These are phyloP conservation scores for Apotomis capreana DNA, from an alignment of 2,888 invertebrate genomes.

Conservation along the genomic window DNA sequence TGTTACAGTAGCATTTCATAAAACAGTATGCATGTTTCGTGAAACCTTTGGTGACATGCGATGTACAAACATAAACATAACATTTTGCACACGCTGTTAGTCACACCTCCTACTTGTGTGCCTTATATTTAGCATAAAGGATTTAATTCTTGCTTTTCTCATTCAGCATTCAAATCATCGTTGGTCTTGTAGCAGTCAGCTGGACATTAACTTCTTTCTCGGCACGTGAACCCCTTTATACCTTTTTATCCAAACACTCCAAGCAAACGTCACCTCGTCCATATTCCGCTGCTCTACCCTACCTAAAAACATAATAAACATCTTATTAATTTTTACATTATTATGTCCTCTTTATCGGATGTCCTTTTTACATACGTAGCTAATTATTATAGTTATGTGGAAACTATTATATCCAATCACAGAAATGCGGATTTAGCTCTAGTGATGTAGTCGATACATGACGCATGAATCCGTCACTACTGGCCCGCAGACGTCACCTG, in stretches of 20 bases:
- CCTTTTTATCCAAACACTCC: too few relatives aligned
- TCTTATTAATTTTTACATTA: too few relatives aligned
- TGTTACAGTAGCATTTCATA: not conserved
- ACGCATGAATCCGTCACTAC: conserved; percentile 36
- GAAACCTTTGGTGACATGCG: not conserved
- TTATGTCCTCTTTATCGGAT: too few relatives aligned
- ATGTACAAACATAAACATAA: not conserved
- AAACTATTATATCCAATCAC: not conserved
- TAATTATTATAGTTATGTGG: too few relatives aligned
- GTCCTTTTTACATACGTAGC: too few relatives aligned
- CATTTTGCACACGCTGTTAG: not conserved
- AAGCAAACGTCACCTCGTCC: too few relatives aligned
- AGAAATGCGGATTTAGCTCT: conserved; percentile 12
- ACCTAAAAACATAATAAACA: too few relatives aligned
- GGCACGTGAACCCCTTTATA: too few relatives aligned
- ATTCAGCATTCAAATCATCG: too few relatives aligned
- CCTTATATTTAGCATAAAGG: not conserved
- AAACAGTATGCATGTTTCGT: not conserved
- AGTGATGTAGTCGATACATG: conserved; percentile 21
- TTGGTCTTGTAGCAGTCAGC: too few relatives aligned
- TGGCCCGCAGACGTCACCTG: conserved; percentile 34
- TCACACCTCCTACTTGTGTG: not conserved
- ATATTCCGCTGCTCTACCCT: too few relatives aligned
- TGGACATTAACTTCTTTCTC: too few relatives aligned
- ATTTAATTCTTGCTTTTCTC: not conserved